Evolutionary conservation across 1,140 invertebrate species (phyloP), one percentile per base, ranked within the genome.

Genomic region (Tachypleus tridentatus): DNA sequence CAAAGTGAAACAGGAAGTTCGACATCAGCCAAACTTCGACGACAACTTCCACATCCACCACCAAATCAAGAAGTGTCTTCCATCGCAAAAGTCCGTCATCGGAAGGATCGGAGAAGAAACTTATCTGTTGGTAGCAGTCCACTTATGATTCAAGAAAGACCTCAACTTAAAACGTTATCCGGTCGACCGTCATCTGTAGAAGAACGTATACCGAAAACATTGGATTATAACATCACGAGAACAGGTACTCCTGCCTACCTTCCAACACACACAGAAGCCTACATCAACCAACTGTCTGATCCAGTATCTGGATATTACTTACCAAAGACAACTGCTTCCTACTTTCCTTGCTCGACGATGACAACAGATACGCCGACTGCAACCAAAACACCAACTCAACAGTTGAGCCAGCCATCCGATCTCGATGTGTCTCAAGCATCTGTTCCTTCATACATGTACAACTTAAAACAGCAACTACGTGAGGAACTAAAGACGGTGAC

Each of bases 11-110:
- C 80, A 3, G 80, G 81, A 66, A 81, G 80, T 9, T 79, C 80
- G 69, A 80, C 80, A 65, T 80, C 79, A 4, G 75, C 80, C 50
- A 74, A 82, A 61, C 78, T 81, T 62, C 73, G 82, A 48, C 70
- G 83, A 49, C 83, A 82, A 70, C 73, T 83, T 11, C 82, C 82
- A 4, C 76, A 80, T 49, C 77, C 83, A 53, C 83, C 83, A 3
- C 72, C 79, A 0, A 80, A 81, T 59, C 82, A 82, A 69, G 80
- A 81, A 67, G 77, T 80, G 3, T 76, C 77, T 5, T 77, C 76
- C 5, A 72, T 81, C 10, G 74, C 56, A 79, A 80, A 65, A 62
- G 78, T 69, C 10, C 49, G n/a, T 4, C 56, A 4, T 61, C 47
- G 10, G 49, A 60, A 60, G 47, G 59, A 60, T 11, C 59, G 59